phyloP scores from a whole-genome alignment of 1,140 invertebrate species.

The Tachypleus tridentatus region DNA sequence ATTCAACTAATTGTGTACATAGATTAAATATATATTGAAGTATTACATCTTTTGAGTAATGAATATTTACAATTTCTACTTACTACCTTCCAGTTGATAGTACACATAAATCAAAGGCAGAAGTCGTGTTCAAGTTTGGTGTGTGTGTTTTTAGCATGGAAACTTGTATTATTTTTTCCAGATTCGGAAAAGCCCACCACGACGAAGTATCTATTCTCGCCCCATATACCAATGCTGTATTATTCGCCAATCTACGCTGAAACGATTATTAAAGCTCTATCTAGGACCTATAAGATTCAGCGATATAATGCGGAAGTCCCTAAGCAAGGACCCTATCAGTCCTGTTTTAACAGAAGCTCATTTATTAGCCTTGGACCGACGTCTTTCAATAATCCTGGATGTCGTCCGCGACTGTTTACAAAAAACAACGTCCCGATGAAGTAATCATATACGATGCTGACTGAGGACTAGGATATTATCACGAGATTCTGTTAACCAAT shows the following conservation, averaged over 20 bases:
- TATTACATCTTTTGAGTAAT: no score
- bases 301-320: constrained; percentile 55
- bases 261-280: constrained; percentile 44
- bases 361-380: constrained; percentile 67
- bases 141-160: no score
- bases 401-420: constrained; percentile 16
- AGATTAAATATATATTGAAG: no score
- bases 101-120: no score
- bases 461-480: constrained; percentile 1
- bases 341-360: constrained; percentile 85
- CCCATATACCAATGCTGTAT: constrained; percentile 86
- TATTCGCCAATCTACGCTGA: constrained; percentile 59
- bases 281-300: constrained; percentile 48
- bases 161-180: constrained; percentile 22
- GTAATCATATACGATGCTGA: constrained; percentile 33
- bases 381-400: constrained; percentile 50
- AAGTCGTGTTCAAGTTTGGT: no score
- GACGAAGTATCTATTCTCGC: constrained; percentile 90
- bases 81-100: no score
- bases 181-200: constrained; percentile 78
- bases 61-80: no score
- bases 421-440: constrained; percentile 29
- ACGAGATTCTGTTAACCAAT: no score
- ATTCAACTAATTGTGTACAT: no score
- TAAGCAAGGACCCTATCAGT: constrained; percentile 62